Evolutionary conservation across 2,797 vertebrate species (phyloP).

Genomic region (Gadopsis bispinosus): DNA sequence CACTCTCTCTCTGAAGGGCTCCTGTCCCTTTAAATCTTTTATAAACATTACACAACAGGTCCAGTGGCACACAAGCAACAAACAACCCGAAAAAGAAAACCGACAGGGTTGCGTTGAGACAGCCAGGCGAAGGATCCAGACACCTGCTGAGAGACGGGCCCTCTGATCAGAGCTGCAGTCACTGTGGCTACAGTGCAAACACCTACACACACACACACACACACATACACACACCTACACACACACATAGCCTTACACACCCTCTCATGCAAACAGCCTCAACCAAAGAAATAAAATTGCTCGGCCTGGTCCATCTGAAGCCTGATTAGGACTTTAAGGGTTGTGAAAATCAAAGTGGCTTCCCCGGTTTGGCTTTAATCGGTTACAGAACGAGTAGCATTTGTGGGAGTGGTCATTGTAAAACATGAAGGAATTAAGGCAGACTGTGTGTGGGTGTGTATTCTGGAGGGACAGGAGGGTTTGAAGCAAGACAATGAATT

Average conservation of each 20-base stretch:
- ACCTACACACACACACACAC: constrained; percentile 39
- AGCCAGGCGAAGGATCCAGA: constrained; percentile 78
- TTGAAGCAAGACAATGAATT: constrained; percentile 27
- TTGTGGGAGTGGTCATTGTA: constrained; percentile 46
- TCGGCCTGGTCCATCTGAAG: constrained; percentile 44
- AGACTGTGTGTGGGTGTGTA: constrained; percentile 56
- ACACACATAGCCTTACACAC: constrained; percentile 34
- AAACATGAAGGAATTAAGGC: constrained; percentile 51
- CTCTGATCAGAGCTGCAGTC: constrained; percentile 68
- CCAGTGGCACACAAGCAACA: constrained; percentile 79
- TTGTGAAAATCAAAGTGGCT: constrained; percentile 61
- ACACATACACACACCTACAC: constrained; percentile 28
- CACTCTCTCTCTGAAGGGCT: constrained; percentile 48
- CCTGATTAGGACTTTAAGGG: constrained; percentile 60
- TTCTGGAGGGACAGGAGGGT: constrained; percentile 37
- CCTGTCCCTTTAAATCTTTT: constrained; percentile 86
- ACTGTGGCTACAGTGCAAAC: constrained; percentile 68
- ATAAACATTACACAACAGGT: constrained; percentile 86
- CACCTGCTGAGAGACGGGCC: constrained; percentile 71
- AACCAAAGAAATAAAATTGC: neutral
- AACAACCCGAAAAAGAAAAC: constrained; percentile 78
- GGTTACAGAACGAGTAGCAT: constrained; percentile 30
- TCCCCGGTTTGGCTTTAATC: constrained; percentile 50
- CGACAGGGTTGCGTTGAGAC: constrained; percentile 70
- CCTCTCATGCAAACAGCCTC: constrained; percentile 10